These are phyloP conservation scores for Philantomba maxwellii DNA, from an alignment of 2,113 vertebrate species.

Conservation along the genomic window DNA sequence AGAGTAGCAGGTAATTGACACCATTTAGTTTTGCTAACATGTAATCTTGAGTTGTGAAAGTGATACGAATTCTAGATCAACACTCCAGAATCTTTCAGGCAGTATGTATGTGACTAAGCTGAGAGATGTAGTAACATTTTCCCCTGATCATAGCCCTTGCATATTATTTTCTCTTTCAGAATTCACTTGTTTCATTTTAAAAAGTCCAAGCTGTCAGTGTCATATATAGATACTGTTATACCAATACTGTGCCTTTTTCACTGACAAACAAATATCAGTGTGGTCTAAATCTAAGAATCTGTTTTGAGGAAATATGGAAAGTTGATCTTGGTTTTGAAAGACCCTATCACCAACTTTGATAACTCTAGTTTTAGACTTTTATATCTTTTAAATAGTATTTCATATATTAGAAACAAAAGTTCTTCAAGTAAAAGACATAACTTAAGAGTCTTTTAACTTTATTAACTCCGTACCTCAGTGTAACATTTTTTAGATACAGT, in stretches of 20 bases:
- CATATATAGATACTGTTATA: background rate
- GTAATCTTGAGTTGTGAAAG: conserved; percentile 53
- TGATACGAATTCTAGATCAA: conserved; percentile 23
- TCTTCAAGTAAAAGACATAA: background rate
- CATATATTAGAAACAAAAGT: background rate
- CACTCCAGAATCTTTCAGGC: background rate
- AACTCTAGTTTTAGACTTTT: background rate
- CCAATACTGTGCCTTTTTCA: background rate
- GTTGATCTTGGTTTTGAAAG: conserved; percentile 9
- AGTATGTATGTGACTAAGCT: background rate
- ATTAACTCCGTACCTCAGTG: background rate
- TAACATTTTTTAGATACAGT: background rate
- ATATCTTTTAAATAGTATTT: conserved; percentile 14
- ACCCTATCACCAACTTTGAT: background rate
- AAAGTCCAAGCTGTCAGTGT: background rate
- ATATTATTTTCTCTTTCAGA: conserved; percentile 45
- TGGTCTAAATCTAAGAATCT: background rate
- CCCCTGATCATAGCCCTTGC: background rate
- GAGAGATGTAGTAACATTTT: background rate
- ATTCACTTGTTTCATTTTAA: background rate
- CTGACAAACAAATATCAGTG: background rate
- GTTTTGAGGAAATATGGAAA: background rate
- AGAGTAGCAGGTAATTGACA: conserved; percentile 39
- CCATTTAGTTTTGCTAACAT: conserved; percentile 41
- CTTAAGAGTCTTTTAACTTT: background rate